phyloP scores from a whole-genome alignment of 2,113 vertebrate genomes.

The Lampris megalopsis region DNA sequence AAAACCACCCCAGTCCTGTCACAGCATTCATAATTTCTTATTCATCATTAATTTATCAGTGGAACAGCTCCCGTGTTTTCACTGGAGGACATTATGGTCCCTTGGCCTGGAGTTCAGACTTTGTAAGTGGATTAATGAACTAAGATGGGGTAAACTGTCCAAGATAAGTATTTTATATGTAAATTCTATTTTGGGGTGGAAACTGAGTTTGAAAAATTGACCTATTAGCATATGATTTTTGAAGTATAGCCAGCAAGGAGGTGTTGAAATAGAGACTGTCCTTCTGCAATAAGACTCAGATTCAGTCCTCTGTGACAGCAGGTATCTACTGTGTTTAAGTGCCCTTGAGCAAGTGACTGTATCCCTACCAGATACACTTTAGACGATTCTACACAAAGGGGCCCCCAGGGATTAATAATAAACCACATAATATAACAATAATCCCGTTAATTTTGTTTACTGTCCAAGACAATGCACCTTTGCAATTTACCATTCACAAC shows the following conservation, averaged over 20 bases:
- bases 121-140: no score
- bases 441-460: no score
- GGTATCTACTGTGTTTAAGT: background rate
- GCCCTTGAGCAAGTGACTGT: background rate
- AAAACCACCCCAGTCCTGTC: constrained; percentile 30
- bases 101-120: no score
- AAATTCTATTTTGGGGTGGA: background rate
- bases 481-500: no score
- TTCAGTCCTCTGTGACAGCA: constrained; percentile 15
- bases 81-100: constrained; percentile 40
- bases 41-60: background rate
- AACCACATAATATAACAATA: no score
- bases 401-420: no score
- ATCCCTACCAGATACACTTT: background rate
- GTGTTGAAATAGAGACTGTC: background rate
- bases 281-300: background rate
- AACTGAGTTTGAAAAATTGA: background rate
- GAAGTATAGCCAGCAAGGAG: background rate
- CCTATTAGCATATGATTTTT: background rate
- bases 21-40: constrained; percentile 37
- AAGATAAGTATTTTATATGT: constrained; percentile 17
- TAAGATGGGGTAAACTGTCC: constrained; percentile 11
- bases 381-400: no score
- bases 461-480: no score
- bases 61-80: background rate